phyloP scores from a whole-genome alignment of 2,113 vertebrate genomes.

The Notothenia rossii region DNA sequence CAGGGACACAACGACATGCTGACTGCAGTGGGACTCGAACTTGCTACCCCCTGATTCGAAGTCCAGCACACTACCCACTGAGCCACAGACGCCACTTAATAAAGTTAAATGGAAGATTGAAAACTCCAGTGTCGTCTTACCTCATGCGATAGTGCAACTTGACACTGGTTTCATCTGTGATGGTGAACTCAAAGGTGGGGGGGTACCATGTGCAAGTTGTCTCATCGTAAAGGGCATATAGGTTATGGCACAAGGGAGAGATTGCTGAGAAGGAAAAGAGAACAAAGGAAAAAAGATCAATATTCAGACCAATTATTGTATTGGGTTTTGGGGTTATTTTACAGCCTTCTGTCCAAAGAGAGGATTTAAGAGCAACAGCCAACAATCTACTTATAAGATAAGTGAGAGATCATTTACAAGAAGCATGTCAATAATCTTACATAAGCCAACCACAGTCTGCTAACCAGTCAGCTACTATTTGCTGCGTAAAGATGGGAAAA shows the following conservation, averaged over 20 bases:
- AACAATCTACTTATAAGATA: not conserved
- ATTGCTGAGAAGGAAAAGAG: slow-evolving; percentile 83
- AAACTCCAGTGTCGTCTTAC: slow-evolving; percentile 77
- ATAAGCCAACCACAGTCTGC: not conserved
- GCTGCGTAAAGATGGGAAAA: not conserved
- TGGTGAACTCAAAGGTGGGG: slow-evolving; percentile 90
- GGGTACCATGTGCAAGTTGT: slow-evolving; percentile 89
- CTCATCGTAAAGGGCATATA: slow-evolving; percentile 93
- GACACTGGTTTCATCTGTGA: slow-evolving; percentile 88
- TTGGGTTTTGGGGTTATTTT: not conserved
- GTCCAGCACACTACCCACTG: no score
- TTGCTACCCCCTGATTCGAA: no score
- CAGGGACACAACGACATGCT: no score
- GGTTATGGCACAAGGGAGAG: slow-evolving; percentile 95
- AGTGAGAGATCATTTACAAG: not conserved
- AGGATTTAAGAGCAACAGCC: not conserved
- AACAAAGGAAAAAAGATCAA: slow-evolving; percentile 1
- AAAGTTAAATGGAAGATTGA: not conserved
- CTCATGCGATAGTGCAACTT: slow-evolving; percentile 95
- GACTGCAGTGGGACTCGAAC: no score
- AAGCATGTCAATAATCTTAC: no score
- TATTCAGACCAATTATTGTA: slow-evolving; percentile 9
- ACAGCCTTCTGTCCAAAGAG: not conserved
- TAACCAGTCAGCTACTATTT: not conserved
- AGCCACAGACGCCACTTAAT: no score